Evolutionary conservation across 2,888 invertebrate genomes (phyloP).

Genomic region (Morpho achilles): DNA sequence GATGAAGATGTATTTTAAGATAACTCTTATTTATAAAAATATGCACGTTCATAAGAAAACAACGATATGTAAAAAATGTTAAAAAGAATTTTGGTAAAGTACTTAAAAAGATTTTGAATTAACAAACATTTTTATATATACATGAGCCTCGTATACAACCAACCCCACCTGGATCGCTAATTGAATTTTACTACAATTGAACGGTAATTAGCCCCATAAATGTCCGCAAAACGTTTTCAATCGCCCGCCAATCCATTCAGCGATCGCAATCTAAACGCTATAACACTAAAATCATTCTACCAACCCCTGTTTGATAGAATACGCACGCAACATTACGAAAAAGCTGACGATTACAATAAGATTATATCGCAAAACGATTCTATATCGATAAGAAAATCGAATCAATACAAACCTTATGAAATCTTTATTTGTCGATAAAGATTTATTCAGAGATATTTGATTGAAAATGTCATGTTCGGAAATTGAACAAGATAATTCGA

Average conservation of each 20-base stretch:
- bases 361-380: conserved; percentile 38
- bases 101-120: too few relatives aligned
- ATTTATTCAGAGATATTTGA: too few relatives aligned
- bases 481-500: neutral
- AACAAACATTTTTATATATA: too few relatives aligned
- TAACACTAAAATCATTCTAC: conserved; percentile 24
- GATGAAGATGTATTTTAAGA: too few relatives aligned
- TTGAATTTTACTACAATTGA: neutral
- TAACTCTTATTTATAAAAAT: too few relatives aligned
- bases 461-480: too few relatives aligned
- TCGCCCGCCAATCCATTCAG: conserved; percentile 2
- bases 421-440: too few relatives aligned
- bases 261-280: conserved; percentile 13
- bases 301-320: conserved; percentile 29
- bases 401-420: neutral
- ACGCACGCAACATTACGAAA: conserved; percentile 38
- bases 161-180: too few relatives aligned
- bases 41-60: too few relatives aligned
- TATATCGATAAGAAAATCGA: conserved; percentile 38
- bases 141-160: too few relatives aligned
- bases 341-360: conserved; percentile 41
- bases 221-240: conserved; percentile 9
- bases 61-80: too few relatives aligned
- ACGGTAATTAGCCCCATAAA: conserved; percentile 5
- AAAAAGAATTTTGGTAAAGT: too few relatives aligned